These are phyloP conservation scores for Euwallacea fornicatus DNA, from an alignment of 1,140 invertebrate species.

Conservation along the genomic window DNA sequence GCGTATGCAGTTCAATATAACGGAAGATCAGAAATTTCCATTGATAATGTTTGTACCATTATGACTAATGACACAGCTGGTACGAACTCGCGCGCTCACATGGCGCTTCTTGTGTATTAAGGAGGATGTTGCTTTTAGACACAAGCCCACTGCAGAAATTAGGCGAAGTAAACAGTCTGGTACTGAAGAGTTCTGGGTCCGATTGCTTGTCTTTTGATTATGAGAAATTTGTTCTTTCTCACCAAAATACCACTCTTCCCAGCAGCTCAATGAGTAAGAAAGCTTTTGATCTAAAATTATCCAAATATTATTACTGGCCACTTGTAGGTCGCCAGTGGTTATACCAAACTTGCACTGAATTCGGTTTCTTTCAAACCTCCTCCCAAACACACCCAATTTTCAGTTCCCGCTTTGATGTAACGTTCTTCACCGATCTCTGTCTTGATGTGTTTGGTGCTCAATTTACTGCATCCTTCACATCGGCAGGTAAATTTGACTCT, in stretches of 20 bases:
- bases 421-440: slow-evolving; percentile 69
- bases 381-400: slow-evolving; percentile 65
- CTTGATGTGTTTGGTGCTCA: slow-evolving; percentile 61
- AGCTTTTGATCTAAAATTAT: too few species aligned
- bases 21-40: slow-evolving; percentile 77
- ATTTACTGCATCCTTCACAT: slow-evolving; percentile 46
- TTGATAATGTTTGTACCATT: slow-evolving; percentile 74
- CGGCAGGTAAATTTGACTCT: neutral
- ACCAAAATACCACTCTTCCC: too few species aligned
- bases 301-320: neutral
- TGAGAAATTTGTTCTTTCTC: too few species aligned
- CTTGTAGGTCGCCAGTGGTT: slow-evolving; percentile 68
- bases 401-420: slow-evolving; percentile 61
- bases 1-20: slow-evolving; percentile 91
- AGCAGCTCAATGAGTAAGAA: too few species aligned
- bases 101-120: too few species aligned
- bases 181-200: too few species aligned
- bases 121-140: too few species aligned
- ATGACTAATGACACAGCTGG: slow-evolving; percentile 66
- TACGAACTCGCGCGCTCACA: neutral
- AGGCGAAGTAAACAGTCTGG: too few species aligned
- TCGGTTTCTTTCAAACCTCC: slow-evolving; percentile 79
- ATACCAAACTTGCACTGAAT: slow-evolving; percentile 84
- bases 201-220: too few species aligned
- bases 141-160: too few species aligned